Evolutionary conservation across 1,140 invertebrate genomes (phyloP).

Genomic region (Hyles euphorbiae): DNA sequence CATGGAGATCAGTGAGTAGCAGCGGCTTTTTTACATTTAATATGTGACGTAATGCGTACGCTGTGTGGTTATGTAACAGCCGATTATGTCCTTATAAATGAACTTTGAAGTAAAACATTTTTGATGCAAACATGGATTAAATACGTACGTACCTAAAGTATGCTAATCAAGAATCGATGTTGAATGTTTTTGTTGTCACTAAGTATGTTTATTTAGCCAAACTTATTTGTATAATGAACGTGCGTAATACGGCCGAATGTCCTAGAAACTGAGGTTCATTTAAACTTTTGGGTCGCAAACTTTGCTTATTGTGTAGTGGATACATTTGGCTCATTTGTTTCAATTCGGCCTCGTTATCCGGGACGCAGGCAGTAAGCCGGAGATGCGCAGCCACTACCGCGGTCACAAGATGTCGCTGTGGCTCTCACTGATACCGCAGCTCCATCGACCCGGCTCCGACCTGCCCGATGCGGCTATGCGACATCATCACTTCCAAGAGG

Average conservation of each 20-base stretch:
- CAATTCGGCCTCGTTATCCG: constrained; percentile 22
- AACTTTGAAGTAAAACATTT: too few relatives aligned
- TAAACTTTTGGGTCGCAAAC: constrained; percentile 30
- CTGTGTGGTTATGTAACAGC: too few relatives aligned
- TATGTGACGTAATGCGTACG: too few relatives aligned
- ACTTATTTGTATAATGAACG: not conserved
- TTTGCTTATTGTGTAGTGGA: constrained; percentile 9
- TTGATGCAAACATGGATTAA: too few relatives aligned
- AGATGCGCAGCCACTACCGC: constrained; percentile 90
- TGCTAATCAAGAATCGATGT: too few relatives aligned
- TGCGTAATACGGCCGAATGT: not conserved
- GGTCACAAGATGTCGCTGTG: constrained; percentile 94
- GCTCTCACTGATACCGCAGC: constrained; percentile 92
- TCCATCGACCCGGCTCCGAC: constrained; percentile 84
- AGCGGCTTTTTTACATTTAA: too few relatives aligned
- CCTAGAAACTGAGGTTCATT: constrained; percentile 12
- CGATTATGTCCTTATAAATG: too few relatives aligned
- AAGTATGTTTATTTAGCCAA: too few relatives aligned
- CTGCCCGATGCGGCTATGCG: constrained; percentile 79
- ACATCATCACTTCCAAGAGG: constrained; percentile 87
- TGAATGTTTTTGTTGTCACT: too few relatives aligned
- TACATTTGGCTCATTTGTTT: constrained; percentile 23
- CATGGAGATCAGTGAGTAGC: constrained; percentile 83
- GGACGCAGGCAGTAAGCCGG: constrained; percentile 80
- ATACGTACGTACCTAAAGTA: too few relatives aligned